Base-by-base conservation (phyloP, 2,113 vertebrate species). In the Syrmaticus mikado region DNA sequence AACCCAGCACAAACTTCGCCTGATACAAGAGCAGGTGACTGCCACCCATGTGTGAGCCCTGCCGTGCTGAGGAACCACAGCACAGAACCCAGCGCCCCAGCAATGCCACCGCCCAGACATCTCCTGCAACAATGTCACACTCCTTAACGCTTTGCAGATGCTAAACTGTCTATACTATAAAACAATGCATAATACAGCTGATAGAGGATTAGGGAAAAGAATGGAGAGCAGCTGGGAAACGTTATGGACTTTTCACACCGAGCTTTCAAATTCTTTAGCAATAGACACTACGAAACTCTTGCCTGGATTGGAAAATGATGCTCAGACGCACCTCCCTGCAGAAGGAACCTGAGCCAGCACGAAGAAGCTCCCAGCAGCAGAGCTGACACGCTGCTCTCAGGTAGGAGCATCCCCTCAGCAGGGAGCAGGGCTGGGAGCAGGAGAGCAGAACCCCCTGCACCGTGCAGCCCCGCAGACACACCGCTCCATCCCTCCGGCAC, bases 191-290 rank as follows among this genome's bases (percentile, higher is more conserved):
- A 34, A 80, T 38, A 7, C 3, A 77, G 30, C 34, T 46, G 85
- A 87, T 32, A 68, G 90, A 77, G 24, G 62, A 76, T 36, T 58
- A 79, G 75, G 27, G 82, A 38, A 32, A 66, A 20, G 50, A 80
- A 80, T 32, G 43, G 73, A 89, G 64, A 93, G 80, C 94, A 95
- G 94, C 93, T 95, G 93, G 92, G 85, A 94, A 91, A 27, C 3
- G 67, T 87, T 70, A 79, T 5, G 1, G 86, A 32, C 64, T 74
- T 65, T 82, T 89, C 92, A 93, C 87, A 85, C 36, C 16, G 45
- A 85, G 87, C 71, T 76, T 50, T 64, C 87, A 11, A 80, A 83
- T 62, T 32, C 87, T 89, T 82, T 2, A 70, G 82, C 71, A 52
- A 61, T 1, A 89, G 85, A 73, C 48, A 4, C 55, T 22, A 20